Percentiles rank a stretch among this genome's conserved stretches.
Conservation (phyloP, 2,113 vertebrate genomes). For the Alligator sinensis region DNA sequence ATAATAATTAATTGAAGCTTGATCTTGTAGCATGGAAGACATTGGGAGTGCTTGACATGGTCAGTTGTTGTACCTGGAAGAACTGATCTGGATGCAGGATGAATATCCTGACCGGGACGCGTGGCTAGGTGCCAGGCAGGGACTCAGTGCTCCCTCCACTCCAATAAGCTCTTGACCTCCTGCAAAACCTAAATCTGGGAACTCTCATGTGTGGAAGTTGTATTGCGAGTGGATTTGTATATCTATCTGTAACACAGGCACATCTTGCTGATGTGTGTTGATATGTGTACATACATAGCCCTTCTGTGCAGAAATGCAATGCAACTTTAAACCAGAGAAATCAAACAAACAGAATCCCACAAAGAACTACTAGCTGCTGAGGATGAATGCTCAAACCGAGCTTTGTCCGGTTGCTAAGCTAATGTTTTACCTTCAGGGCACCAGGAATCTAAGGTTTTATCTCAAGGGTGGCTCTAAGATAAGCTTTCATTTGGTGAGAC, state of each 20-base stretch:
- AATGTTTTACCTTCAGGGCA: background rate
- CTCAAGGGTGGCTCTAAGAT: background rate
- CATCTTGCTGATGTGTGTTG: no score
- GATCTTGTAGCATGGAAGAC: background rate
- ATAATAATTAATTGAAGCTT: background rate
- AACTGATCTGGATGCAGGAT: no score
- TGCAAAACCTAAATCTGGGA: no score
- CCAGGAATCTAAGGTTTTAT: rapidly evolving
- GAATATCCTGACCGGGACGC: background rate
- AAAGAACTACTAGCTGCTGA: background rate
- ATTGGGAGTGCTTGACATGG: background rate
- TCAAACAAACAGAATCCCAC: rapidly evolving
- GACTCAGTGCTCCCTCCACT: no score
- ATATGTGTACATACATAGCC: no score
- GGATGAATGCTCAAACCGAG: background rate
- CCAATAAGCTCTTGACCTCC: no score
- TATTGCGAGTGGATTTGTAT: no score
- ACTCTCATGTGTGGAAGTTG: no score
- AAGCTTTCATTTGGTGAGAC: background rate
- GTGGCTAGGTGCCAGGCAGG: background rate
- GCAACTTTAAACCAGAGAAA: background rate
- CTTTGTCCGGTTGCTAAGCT: background rate
- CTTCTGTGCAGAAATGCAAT: no score
- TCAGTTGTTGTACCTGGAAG: background rate
- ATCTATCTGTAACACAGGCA: no score